Base-by-base conservation (phyloP, 64 coral and sea anemone species). In the Montipora foliosa region DNA sequence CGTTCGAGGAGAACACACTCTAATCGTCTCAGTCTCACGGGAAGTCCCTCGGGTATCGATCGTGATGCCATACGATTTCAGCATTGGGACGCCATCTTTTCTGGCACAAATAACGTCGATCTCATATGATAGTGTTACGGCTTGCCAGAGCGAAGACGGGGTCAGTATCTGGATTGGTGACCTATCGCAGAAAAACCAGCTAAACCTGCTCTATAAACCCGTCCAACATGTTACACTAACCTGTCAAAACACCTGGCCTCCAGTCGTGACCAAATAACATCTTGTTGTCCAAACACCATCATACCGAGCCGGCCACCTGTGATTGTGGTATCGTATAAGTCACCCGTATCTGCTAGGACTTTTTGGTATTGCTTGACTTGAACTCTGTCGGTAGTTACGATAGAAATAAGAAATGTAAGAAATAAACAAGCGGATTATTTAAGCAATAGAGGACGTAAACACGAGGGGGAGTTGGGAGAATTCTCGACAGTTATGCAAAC, bases 251-350 rank as follows among this genome's bases (percentile, higher is more conserved):
- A 96, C 60, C 81, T 89, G 1, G 68, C 90, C 14, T 92, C 84
- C 50, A 96, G 79, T 21, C 79, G 78, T 47, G 94, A 96, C 94
- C 94, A 96, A 48, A 96, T 89, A n/a, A 96, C 90, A 79, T 96
- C 86, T 48, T 96, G 90, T 20, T 96, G 94, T 76, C 90, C 90
- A 70, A 89, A 96, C 5, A 96, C 90, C 24, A 96, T 89, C 94
- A 96, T 92, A 13, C 94, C 94, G 20, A 92, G 77, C 59, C 84
- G 70, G 8, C 94, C 94, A 9, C 94, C 94, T 44, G 83, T 92
- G 21, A 92, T 77, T 3, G 84, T 78, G 1, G 84, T 96, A 51
- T 96, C 90, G 82, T 69, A 92, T 12, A 96, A 66, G 15, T 93
- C 79, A 44, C 94, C 94, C 5, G 90, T 89, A 55, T 96, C 94